Conservation (phyloP, 1,140 invertebrate genomes). For the Cydia amplana region DNA sequence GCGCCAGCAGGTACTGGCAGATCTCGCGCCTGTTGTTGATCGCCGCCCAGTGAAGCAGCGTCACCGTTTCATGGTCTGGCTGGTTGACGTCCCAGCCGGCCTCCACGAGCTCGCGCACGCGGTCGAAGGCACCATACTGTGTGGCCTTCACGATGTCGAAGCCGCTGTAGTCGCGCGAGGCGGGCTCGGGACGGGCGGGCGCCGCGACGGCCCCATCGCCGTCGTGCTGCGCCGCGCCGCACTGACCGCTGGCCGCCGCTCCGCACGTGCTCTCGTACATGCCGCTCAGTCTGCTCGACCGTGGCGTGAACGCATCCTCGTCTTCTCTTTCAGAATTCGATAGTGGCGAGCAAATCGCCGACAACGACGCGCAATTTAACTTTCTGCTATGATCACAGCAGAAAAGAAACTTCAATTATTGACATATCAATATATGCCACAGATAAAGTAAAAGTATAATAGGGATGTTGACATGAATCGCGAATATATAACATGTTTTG, state of each 20-base stretch:
- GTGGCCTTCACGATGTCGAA: slow-evolving; percentile 98
- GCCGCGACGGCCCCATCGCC: slow-evolving; percentile 68
- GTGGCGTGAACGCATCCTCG: background rate
- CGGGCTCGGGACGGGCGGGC: slow-evolving; percentile 79
- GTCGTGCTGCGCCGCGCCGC: slow-evolving; percentile 63
- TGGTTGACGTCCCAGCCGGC: slow-evolving; percentile 94
- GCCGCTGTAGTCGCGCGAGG: slow-evolving; percentile 87
- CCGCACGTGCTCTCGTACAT: slow-evolving; percentile 85
- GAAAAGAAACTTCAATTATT: slow-evolving; percentile 31
- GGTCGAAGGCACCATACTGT: slow-evolving; percentile 92
- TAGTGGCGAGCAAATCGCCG: background rate
- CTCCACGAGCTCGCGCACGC: slow-evolving; percentile 93
- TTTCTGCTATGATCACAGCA: slow-evolving; percentile 21
- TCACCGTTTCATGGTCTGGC: slow-evolving; percentile 94
- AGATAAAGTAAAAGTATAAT: background rate
- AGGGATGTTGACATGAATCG: no score
- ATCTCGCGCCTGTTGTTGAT: slow-evolving; percentile 98
- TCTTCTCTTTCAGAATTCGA: background rate
- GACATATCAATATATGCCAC: slow-evolving; percentile 22
- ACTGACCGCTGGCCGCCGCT: slow-evolving; percentile 79
- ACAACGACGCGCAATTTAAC: background rate
- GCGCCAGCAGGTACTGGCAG: slow-evolving; percentile 92
- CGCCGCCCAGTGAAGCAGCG: slow-evolving; percentile 98
- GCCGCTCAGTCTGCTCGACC: slow-evolving; percentile 34
- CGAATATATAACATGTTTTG: no score